Conservation (phyloP, 2,888 invertebrate species). For the Melikaiella ostensackeni region DNA sequence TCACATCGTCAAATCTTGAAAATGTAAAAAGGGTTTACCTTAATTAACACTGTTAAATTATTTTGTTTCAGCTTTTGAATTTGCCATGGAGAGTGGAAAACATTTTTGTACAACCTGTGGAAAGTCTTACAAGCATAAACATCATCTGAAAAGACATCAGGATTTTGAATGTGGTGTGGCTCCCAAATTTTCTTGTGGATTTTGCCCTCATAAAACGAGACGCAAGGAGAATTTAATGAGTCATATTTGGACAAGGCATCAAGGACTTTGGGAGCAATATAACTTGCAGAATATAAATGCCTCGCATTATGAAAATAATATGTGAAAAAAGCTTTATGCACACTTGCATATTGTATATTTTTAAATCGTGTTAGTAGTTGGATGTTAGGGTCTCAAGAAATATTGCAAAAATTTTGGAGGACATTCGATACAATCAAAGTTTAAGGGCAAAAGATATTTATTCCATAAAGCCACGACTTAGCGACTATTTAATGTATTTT, state of each 20-base stretch:
- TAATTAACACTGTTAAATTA: neutral
- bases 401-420: neutral
- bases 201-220: constrained; percentile 75
- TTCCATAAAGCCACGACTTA: too few species aligned
- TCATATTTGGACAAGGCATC: constrained; percentile 70
- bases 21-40: neutral
- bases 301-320: constrained; percentile 22
- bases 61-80: constrained; percentile 28
- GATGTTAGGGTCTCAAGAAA: neutral
- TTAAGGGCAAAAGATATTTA: too few species aligned
- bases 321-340: neutral
- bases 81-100: constrained; percentile 50
- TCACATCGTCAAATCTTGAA: neutral
- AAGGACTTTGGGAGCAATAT: constrained; percentile 79
- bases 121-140: constrained; percentile 72
- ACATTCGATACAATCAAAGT: neutral
- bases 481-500: too few species aligned
- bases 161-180: constrained; percentile 78
- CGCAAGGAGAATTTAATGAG: constrained; percentile 72
- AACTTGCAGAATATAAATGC: neutral
- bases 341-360: neutral
- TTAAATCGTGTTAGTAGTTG: neutral
- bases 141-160: constrained; percentile 70
- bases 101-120: constrained; percentile 67
- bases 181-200: constrained; percentile 76